Evolutionary conservation across 2,113 vertebrate genomes (phyloP), one percentile per base, ranked within the genome.

Genomic region (Poeciliopsis prolifica): DNA sequence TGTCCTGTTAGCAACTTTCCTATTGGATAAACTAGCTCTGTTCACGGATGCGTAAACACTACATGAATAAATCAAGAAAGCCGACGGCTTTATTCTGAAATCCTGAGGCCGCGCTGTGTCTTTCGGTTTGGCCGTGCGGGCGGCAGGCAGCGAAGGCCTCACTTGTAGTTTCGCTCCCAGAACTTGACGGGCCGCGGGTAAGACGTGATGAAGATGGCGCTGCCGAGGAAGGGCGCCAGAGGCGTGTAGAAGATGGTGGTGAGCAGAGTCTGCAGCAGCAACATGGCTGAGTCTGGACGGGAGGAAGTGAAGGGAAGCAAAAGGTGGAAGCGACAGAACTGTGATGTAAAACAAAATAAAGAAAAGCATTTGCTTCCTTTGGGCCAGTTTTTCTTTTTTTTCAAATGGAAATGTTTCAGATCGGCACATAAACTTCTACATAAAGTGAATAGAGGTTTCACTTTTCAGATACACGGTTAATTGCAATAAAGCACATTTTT

Each of bases 161-260:
- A 99, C 98, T 98, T 99, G 94, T 99, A 99, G 90, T 96, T 96
- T 77, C 96, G 95, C 90, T 99, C 98, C 98, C 98, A 99, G 94
- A 98, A 99, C 87, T 96, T 98, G 83, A 98, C 79, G 0, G 98
- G 97, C 72, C 98, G 94, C 37, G 95, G 96, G 0, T 99, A 99
- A 0, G 98, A 99, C 1, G 96, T 96, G 60, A 99, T 95, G 87
- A 99, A 99, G 89, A 99, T 97, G 89, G 98, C 98, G 0, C 98
- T 99, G 61, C 98, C 98, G 15, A 99, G 95, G 88, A 99, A 99
- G 0, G 98, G 98, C 85, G 96, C 97, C 83, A 99, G 86, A 0
- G 98, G 98, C 0, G 96, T 96, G 86, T 98, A 99, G 89, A 99
- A 97, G 73, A 97, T 61, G 0, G 97, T 96, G 65, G 98, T 95